phyloP scores from a whole-genome alignment of 1,140 invertebrate species.

The Drosophila arawakana region DNA sequence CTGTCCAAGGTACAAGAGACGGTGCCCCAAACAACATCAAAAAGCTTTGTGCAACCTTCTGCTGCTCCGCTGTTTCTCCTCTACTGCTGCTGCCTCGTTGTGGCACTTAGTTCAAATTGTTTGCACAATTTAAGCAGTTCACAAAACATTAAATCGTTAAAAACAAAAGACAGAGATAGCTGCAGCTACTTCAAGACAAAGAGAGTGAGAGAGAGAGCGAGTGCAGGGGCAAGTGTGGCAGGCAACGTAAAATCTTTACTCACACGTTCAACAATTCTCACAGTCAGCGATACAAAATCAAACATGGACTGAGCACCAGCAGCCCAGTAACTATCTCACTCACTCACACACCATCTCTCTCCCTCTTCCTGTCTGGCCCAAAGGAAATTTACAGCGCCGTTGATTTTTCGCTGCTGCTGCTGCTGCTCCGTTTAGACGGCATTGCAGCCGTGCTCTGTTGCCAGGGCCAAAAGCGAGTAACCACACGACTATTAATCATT shows the following conservation, averaged over 20 bases:
- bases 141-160: constrained; percentile 82
- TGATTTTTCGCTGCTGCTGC: constrained; percentile 54
- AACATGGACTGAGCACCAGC: constrained; percentile 26
- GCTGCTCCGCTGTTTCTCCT: constrained; percentile 1
- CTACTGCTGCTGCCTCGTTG: constrained; percentile 38
- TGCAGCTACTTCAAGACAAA: neutral
- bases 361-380: constrained; percentile 36
- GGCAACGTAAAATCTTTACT: constrained; percentile 44
- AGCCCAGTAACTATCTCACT: constrained; percentile 8
- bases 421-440: constrained; percentile 67
- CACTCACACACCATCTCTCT: constrained; percentile 14
- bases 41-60: constrained; percentile 63
- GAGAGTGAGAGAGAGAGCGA: constrained; percentile 36
- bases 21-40: constrained; percentile 64
- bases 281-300: constrained; percentile 51
- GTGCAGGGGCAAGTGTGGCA: constrained; percentile 6
- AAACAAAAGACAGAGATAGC: constrained; percentile 49
- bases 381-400: constrained; percentile 72
- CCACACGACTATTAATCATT: constrained; percentile 80
- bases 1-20: constrained; percentile 43
- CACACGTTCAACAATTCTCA: constrained; percentile 60
- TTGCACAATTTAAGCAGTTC: constrained; percentile 82
- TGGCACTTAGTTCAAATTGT: constrained; percentile 80
- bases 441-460: constrained; percentile 56
- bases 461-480: constrained; percentile 53